phyloP scores from a whole-genome alignment of 2,888 invertebrate species.

The Drosophila sordidapex region DNA sequence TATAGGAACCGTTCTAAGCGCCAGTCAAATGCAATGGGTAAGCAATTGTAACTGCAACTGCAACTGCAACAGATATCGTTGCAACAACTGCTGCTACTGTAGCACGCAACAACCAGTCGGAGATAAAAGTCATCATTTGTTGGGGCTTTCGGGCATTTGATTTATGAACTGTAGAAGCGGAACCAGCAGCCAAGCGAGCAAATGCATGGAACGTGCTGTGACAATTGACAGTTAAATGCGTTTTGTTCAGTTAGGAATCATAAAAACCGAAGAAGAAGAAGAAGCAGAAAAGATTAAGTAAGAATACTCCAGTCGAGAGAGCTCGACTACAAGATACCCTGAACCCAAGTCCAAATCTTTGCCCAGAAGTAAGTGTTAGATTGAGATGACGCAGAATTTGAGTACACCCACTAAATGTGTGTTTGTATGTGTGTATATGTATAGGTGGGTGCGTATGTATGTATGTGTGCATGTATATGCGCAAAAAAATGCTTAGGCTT shows the following conservation, averaged over 20 bases:
- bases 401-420: neutral
- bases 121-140: constrained; percentile 57
- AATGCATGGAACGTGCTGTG: constrained; percentile 57
- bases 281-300: constrained; percentile 1
- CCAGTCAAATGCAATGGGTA: constrained; percentile 1
- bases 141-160: constrained; percentile 31
- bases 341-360: neutral
- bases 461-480: neutral
- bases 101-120: constrained; percentile 25
- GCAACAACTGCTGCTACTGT: constrained; percentile 18
- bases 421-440: neutral
- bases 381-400: neutral
- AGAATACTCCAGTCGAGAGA: neutral
- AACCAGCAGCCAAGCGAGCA: constrained; percentile 46
- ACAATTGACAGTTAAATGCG: constrained; percentile 76
- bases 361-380: neutral
- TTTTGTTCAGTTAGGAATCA: constrained; percentile 54
- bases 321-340: neutral
- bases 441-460: neutral
- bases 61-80: constrained; percentile 12
- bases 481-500: neutral
- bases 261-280: constrained; percentile 19
- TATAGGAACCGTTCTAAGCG: constrained; percentile 36
- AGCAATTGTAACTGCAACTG: constrained; percentile 8
- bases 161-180: constrained; percentile 23